These are phyloP conservation scores for Engraulis encrasicolus DNA, from an alignment of 2,113 vertebrate species.

Conservation along the genomic window DNA sequence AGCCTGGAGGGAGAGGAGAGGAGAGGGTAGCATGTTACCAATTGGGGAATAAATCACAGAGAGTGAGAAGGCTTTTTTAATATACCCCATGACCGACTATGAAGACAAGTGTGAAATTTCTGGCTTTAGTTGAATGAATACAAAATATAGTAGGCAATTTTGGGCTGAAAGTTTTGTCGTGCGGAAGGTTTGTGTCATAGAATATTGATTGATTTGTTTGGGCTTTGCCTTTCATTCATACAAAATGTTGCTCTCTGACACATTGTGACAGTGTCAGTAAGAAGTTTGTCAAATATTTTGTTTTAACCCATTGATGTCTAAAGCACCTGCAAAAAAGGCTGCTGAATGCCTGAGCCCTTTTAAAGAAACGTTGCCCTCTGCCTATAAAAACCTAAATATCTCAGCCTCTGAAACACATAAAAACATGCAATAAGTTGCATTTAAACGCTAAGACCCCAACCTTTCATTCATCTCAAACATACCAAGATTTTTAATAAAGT, in stretches of 20 bases:
- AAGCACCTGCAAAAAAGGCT: too few species aligned
- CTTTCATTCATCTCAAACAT: too few species aligned
- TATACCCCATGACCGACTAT: background rate
- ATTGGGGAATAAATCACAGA: background rate
- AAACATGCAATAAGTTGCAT: too few species aligned
- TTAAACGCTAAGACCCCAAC: too few species aligned
- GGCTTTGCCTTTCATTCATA: background rate
- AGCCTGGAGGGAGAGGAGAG: background rate
- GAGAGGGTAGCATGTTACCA: background rate
- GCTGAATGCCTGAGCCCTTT: too few species aligned
- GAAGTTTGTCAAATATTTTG: background rate
- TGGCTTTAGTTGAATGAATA: background rate
- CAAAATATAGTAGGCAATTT: too few species aligned
- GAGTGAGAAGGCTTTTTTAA: background rate
- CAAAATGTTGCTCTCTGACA: background rate
- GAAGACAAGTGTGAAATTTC: background rate
- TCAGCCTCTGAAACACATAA: too few species aligned
- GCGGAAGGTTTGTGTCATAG: background rate
- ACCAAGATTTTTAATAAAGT: too few species aligned
- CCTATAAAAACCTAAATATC: too few species aligned
- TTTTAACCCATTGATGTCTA: too few species aligned
- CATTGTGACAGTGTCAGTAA: background rate
- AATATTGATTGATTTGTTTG: background rate
- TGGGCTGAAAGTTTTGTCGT: background rate
- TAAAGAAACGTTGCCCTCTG: too few species aligned